These are phyloP conservation scores for Corydoras sp. DNA, from an alignment of 2,113 vertebrate genomes.

Conservation along the genomic window DNA sequence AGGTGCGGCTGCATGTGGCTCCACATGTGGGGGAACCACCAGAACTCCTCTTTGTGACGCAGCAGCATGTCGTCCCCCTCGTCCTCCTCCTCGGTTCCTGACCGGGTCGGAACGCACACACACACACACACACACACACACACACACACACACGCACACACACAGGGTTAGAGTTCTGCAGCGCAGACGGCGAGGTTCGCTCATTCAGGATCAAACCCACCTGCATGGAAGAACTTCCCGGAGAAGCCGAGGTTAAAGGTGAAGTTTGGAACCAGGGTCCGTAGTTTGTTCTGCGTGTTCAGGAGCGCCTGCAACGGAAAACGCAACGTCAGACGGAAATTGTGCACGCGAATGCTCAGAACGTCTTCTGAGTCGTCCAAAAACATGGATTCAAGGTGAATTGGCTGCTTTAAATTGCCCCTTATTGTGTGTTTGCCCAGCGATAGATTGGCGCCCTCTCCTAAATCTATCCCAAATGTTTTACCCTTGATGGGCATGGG, in stretches of 20 bases:
- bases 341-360: too few species aligned
- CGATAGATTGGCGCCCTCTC: too few species aligned
- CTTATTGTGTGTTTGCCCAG: too few species aligned
- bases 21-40: constrained; percentile 99
- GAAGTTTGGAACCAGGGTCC: constrained; percentile 88
- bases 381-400: too few species aligned
- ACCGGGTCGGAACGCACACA: constrained; percentile 9
- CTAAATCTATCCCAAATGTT: too few species aligned
- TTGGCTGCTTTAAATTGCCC: too few species aligned
- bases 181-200: too few species aligned
- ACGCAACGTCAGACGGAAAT: too few species aligned
- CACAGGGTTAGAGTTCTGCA: too few species aligned
- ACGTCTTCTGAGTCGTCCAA: too few species aligned
- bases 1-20: constrained; percentile 99
- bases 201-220: too few species aligned
- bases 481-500: too few species aligned
- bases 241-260: constrained; percentile 98
- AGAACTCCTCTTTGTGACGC: constrained; percentile 85
- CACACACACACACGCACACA: constrained; percentile 66
- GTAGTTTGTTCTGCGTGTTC: constrained; percentile 90
- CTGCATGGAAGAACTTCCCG: constrained; percentile 96
- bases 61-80: constrained; percentile 94
- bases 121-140: constrained; percentile 36
- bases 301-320: constrained; percentile 76
- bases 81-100: constrained; percentile 95